A percentile compares a stretch with the other conserved stretches of the same genome.
Conservation (phyloP, 2,888 invertebrate species). For the Acleris laterana region DNA sequence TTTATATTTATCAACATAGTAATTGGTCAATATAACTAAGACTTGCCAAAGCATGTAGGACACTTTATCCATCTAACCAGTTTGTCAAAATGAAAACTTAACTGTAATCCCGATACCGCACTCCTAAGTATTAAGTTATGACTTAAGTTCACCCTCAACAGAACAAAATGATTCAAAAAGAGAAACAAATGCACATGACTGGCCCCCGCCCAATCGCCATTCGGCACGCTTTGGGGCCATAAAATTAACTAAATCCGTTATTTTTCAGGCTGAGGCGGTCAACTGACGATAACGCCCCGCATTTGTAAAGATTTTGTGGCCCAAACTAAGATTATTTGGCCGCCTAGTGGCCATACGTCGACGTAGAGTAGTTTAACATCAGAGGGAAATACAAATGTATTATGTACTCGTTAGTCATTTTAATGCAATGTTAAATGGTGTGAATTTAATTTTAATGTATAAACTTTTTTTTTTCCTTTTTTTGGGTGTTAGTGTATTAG, state of each 20-base stretch:
- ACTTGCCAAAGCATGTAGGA: too few relatives aligned
- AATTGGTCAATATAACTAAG: too few relatives aligned
- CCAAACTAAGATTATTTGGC: constrained; percentile 65
- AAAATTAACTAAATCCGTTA: constrained; percentile 84
- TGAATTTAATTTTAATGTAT: too few relatives aligned
- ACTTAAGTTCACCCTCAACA: constrained; percentile 9
- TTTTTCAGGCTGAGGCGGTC: constrained; percentile 83
- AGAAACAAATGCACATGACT: constrained; percentile 41
- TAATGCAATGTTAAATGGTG: too few relatives aligned
- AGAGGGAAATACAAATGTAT: too few relatives aligned
- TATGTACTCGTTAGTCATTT: too few relatives aligned
- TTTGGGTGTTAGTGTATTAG: too few relatives aligned
- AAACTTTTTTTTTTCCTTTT: too few relatives aligned
- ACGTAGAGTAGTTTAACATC: constrained; percentile 48
- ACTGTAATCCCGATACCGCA: too few relatives aligned
- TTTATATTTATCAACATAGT: too few relatives aligned
- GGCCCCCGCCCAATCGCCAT: constrained; percentile 73
- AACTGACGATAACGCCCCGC: constrained; percentile 79
- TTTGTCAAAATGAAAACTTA: too few relatives aligned
- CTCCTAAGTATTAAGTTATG: neutral
- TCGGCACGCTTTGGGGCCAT: constrained; percentile 81
- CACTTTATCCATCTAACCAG: too few relatives aligned
- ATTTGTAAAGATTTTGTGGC: constrained; percentile 83
- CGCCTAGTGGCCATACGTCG: constrained; percentile 71
- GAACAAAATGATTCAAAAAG: constrained; percentile 29